A percentile compares a stretch with the other conserved stretches of the same genome.
Evolutionary conservation across 2,797 vertebrate species (phyloP).

Genomic region (Sebastes iracundus): DNA sequence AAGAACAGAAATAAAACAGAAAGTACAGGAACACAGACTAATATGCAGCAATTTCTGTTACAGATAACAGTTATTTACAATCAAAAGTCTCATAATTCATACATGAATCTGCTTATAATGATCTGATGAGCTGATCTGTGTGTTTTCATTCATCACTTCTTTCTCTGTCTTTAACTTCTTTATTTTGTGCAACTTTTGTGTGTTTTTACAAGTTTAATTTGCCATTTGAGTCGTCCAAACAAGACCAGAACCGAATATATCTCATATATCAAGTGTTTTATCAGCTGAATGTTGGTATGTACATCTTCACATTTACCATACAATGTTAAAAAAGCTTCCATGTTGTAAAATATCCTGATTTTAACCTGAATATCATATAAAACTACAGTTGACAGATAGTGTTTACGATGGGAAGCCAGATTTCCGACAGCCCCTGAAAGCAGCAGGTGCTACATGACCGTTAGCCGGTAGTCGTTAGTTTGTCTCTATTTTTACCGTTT

Average conservation of each 20-base stretch:
- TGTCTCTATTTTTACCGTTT: too few relatives aligned
- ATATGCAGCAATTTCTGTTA: not conserved
- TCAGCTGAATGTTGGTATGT: not conserved
- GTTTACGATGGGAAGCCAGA: rapidly evolving
- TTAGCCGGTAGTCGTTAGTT: too few relatives aligned
- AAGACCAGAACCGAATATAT: not conserved
- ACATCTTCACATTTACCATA: not conserved
- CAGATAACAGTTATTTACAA: not conserved
- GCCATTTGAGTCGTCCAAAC: not conserved
- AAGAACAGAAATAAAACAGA: too few relatives aligned
- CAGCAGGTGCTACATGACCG: not conserved
- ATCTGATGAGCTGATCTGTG: not conserved
- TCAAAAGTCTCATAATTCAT: not conserved
- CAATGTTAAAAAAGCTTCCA: rapidly evolving
- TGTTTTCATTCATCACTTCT: not conserved
- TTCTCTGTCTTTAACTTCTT: too few relatives aligned
- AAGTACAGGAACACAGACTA: too few relatives aligned
- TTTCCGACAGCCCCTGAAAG: conserved; percentile 34
- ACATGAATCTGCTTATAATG: too few relatives aligned
- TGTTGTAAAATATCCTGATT: not conserved
- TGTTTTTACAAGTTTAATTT: not conserved
- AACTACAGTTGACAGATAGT: not conserved
- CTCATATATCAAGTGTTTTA: not conserved
- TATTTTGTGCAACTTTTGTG: not conserved
- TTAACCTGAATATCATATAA: not conserved